phyloP scores from a whole-genome alignment of 2,888 invertebrate species.

The Drosophila aldrichi region DNA sequence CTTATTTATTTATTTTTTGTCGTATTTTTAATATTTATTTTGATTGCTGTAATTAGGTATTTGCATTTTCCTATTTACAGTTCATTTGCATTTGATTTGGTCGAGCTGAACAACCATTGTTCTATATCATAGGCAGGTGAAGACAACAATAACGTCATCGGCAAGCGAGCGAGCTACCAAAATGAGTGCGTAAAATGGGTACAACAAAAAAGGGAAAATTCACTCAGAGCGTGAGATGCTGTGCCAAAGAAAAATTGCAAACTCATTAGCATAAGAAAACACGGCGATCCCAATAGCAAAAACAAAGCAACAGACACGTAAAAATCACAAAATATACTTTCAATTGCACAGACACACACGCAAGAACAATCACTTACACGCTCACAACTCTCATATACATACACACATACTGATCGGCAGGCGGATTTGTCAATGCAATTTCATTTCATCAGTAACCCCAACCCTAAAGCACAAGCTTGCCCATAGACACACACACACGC shows the following conservation, averaged over 20 bases:
- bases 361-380: slow-evolving; percentile 3
- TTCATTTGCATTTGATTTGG: slow-evolving; percentile 57
- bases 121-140: slow-evolving; percentile 50
- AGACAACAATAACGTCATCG: slow-evolving; percentile 66
- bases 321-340: slow-evolving; percentile 50
- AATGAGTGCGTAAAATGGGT: slow-evolving; percentile 43
- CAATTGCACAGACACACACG: slow-evolving; percentile 35
- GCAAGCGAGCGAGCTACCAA: slow-evolving; percentile 15
- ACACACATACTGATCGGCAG: slow-evolving; percentile 36
- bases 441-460: slow-evolving; percentile 56
- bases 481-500: slow-evolving; percentile 14
- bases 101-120: slow-evolving; percentile 23
- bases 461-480: slow-evolving; percentile 36
- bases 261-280: slow-evolving; percentile 76
- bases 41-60: slow-evolving; percentile 60
- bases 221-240: slow-evolving; percentile 51
- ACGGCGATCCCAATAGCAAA: slow-evolving; percentile 28
- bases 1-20: slow-evolving; percentile 12
- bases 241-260: slow-evolving; percentile 48
- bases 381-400: background rate
- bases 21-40: slow-evolving; percentile 56
- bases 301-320: slow-evolving; percentile 45
- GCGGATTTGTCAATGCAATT: slow-evolving; percentile 66
- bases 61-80: slow-evolving; percentile 44
- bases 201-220: slow-evolving; percentile 36